These are phyloP conservation scores for Pelagia noctiluca DNA, from an alignment of 30 jellyfish, hydroid and myxozoan genomes.

Conservation along the genomic window DNA sequence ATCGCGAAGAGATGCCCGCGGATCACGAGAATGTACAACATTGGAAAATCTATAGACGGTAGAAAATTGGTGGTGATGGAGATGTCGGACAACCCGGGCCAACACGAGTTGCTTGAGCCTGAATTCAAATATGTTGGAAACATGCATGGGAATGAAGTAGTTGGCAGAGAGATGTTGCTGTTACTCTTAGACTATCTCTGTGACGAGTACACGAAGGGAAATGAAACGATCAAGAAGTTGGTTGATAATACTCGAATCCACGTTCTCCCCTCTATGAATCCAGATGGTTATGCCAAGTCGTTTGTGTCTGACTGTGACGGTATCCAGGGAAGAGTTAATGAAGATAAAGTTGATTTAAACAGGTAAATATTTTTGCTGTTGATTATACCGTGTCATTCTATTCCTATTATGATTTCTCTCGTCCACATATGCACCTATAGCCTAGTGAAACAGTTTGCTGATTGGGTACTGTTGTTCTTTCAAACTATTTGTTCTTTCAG, in stretches of 20 bases:
- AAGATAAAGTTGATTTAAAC: constrained; percentile 82
- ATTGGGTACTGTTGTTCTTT: too few species aligned
- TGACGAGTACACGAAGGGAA: constrained; percentile 60
- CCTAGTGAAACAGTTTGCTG: too few species aligned
- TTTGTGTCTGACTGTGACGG: constrained; percentile 76
- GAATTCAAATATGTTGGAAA: constrained; percentile 95
- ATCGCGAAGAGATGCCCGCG: constrained; percentile 77
- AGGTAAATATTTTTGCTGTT: constrained; percentile 43
- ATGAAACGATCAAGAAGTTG: constrained; percentile 38
- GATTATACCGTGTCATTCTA: background rate
- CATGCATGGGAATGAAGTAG: constrained; percentile 99
- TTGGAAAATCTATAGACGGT: constrained; percentile 79
- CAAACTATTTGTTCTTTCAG: too few species aligned
- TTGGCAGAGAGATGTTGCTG: constrained; percentile 94
- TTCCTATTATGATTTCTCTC: too few species aligned
- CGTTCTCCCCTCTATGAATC: constrained; percentile 96
- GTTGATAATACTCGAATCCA: constrained; percentile 85
- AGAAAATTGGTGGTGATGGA: constrained; percentile 88
- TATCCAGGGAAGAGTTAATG: constrained; percentile 88
- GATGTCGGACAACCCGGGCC: constrained; percentile 93
- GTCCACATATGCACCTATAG: too few species aligned
- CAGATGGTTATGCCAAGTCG: constrained; percentile 93
- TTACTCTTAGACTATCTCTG: constrained; percentile 83
- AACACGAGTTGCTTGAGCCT: constrained; percentile 83
- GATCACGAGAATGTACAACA: constrained; percentile 79